Percentiles rank a stretch among this genome's conserved stretches.
Conservation (phyloP, 2,797 vertebrate genomes). For the Pseudochaenichthys georgianus region DNA sequence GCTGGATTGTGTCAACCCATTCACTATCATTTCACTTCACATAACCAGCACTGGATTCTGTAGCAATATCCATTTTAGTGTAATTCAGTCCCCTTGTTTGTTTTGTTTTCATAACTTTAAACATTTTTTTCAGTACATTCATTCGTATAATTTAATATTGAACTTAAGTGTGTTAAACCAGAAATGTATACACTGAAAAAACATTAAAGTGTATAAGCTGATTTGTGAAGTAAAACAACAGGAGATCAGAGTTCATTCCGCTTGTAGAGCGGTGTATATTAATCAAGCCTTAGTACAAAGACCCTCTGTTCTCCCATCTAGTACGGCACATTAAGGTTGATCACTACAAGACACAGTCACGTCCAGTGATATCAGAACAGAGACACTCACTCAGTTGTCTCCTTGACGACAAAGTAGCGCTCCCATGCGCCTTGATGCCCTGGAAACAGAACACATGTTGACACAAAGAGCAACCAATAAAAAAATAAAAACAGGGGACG, state of each 20-base stretch:
- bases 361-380: constrained; percentile 80
- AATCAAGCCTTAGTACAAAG: constrained; percentile 72
- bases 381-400: constrained; percentile 85
- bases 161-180: constrained; percentile 3
- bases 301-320: constrained; percentile 66
- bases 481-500: constrained; percentile 22
- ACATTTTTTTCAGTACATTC: not conserved
- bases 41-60: constrained; percentile 24
- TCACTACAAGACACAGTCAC: constrained; percentile 78
- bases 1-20: constrained; percentile 22
- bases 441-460: constrained; percentile 82
- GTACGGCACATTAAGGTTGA: constrained; percentile 62
- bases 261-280: constrained; percentile 13
- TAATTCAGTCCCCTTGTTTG: not conserved
- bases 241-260: constrained; percentile 40
- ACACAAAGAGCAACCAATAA: constrained; percentile 66
- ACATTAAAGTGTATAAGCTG: not conserved
- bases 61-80: not conserved
- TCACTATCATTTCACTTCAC: constrained; percentile 59
- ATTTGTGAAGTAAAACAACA: constrained; percentile 65
- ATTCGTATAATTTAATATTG: not conserved
- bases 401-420: constrained; percentile 79
- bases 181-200: not conserved
- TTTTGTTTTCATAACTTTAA: no score
- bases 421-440: constrained; percentile 80